Percentiles rank a stretch among this genome's conserved stretches.
Conservation (phyloP, 1,140 invertebrate genomes). For the Lutraria rhynchaena region DNA sequence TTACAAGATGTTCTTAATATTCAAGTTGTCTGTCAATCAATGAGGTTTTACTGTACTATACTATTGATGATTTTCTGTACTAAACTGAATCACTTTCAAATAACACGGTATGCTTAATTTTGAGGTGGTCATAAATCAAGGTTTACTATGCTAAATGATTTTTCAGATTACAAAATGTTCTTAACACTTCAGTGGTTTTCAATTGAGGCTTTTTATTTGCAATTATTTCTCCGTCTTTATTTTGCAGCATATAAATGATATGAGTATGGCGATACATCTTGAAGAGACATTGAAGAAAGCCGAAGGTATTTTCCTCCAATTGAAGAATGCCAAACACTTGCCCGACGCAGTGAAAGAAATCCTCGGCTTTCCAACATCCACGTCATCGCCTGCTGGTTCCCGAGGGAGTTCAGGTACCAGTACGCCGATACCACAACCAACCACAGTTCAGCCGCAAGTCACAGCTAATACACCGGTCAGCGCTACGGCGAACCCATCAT, state of each 20-base stretch:
- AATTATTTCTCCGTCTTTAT: slow-evolving; percentile 58
- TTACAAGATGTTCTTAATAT: no score
- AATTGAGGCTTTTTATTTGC: no score
- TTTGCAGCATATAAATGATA: slow-evolving; percentile 95
- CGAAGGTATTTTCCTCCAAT: slow-evolving; percentile 94
- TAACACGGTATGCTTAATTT: no score
- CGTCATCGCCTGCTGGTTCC: slow-evolving; percentile 49
- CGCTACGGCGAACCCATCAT: not conserved
- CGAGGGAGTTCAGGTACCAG: slow-evolving; percentile 59
- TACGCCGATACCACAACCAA: slow-evolving; percentile 49
- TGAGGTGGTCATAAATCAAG: no score
- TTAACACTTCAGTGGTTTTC: no score
- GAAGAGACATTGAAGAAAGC: slow-evolving; percentile 91
- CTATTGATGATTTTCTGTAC: no score
- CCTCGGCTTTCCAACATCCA: slow-evolving; percentile 67
- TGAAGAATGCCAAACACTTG: slow-evolving; percentile 84
- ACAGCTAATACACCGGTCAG: slow-evolving; percentile 46
- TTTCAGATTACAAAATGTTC: no score
- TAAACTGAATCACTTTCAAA: no score
- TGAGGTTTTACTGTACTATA: no score
- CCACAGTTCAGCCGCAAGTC: not conserved
- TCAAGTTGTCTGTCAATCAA: no score
- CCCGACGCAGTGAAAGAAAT: slow-evolving; percentile 76
- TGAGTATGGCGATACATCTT: slow-evolving; percentile 92
- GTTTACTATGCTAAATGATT: no score